A percentile compares a stretch with the other conserved stretches of the same genome.
These are phyloP conservation scores for Aquatica leii DNA, from an alignment of 2,888 invertebrate species.

Conservation along the genomic window DNA sequence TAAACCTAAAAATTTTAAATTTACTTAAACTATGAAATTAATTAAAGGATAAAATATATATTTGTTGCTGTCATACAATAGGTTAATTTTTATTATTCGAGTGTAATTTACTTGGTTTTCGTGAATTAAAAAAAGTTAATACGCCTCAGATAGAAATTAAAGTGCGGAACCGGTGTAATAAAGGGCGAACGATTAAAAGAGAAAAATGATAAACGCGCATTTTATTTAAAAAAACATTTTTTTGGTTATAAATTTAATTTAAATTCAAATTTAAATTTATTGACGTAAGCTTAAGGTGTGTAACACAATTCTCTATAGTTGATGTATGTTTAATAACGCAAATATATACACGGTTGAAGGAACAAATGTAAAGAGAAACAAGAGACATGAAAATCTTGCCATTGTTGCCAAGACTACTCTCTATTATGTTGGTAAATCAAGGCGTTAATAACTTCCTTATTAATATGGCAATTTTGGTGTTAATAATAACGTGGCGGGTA, in stretches of 20 bases:
- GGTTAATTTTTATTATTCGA: neutral
- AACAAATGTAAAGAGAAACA: slow-evolving; percentile 21
- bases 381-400: slow-evolving; percentile 23
- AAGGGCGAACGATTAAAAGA: slow-evolving; percentile 26
- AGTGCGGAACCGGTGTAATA: slow-evolving; percentile 29
- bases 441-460: slow-evolving; percentile 22
- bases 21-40: slow-evolving; percentile 13
- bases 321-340: slow-evolving; percentile 22
- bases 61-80: neutral
- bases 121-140: slow-evolving; percentile 24
- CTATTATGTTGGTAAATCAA: slow-evolving; percentile 22
- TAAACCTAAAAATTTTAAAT: slow-evolving; percentile 22
- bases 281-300: slow-evolving; percentile 7
- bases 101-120: slow-evolving; percentile 24
- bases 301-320: slow-evolving; percentile 8
- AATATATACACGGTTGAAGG: slow-evolving; percentile 25
- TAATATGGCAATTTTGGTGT: slow-evolving; percentile 20
- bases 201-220: slow-evolving; percentile 11
- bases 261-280: no score
- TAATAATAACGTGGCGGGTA: slow-evolving; percentile 11
- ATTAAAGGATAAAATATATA: neutral
- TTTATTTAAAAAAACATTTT: no score
- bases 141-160: slow-evolving; percentile 30
- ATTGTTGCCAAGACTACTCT: slow-evolving; percentile 25
- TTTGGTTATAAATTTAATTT: no score